Base-by-base conservation (phyloP, 2,113 vertebrate genomes). In the Ancistrus triradiatus region DNA sequence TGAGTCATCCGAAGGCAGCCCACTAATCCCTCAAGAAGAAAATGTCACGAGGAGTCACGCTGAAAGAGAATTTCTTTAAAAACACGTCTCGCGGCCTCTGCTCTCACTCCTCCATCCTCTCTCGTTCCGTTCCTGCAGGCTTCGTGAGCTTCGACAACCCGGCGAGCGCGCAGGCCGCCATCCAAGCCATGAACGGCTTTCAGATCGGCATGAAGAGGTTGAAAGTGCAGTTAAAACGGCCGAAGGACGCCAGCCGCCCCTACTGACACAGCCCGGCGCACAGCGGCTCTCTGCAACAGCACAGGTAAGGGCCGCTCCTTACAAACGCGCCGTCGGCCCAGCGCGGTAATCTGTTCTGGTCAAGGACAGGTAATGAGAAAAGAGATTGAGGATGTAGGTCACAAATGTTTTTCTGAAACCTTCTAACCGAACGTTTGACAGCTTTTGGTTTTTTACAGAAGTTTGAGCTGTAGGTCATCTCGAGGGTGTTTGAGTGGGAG, bases 81-180 rank as follows among this genome's bases (percentile, higher is more conserved):
- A 10, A 27, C 15, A 4, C 18, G 7, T 27, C 2, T n/a, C 14
- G 19, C 18, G 25, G 25, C 10, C 15, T 35, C 2, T 15, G 42
- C 11, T 13, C 21, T 46, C 35, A 68, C 27, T 11, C 24, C 7
- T 58, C 3, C 33, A 6, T 9, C 40, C 5, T 21, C 8, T 63
- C 43, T n/a, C 38, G 43, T 44, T 13, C 47, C 31, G 31, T 5
- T 42, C 49, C 18, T 22, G 0, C 86, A 98, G 96, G 96, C 65
- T 98, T 98, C 74, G 96, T 98, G 84, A 98, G 96, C 85, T 98
- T 98, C 71, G 96, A 98, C 88, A 98, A 98, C 90, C 96, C 96
- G 0, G 90, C 93, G 73, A 98, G 95, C 56, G 96, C 96, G 31
- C 96, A 98, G 84, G 91, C 93, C 43, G 95, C 93, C 70, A 95